Base-by-base conservation (phyloP, 2,113 vertebrate species). In the Megalops atlanticus region DNA sequence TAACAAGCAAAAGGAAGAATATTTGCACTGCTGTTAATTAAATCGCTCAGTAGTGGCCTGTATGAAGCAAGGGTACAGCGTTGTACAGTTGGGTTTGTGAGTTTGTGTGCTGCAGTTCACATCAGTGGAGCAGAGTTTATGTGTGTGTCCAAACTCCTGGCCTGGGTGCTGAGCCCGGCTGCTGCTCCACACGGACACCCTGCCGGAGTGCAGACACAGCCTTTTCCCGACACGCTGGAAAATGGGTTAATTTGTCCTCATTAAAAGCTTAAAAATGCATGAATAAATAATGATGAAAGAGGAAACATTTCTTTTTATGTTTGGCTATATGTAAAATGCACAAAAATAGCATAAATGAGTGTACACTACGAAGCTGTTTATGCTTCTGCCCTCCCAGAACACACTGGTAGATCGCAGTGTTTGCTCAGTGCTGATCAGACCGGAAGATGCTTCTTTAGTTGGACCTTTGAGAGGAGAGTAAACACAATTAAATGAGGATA, bases 251-350 rank as follows among this genome's bases (percentile, higher is more conserved):
- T 94, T 94, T 94, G 92, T 94, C 92, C 93, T 94, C 91, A 95
- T 94, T 95, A 95, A 94, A 93, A 94, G 91, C 93, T 94, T 94
- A 93, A 95, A 93, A 93, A 90, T 92, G 87, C 87, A 94, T 95
- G 90, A 94, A 94, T 95, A 93, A 94, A 91, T 94, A 90, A 95
- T 95, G 79, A 89, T 90, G 89, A 87, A 91, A 92, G 89, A 85
- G 84, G 83, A 91, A 89, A 90, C 85, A 90, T 87, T 87, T 71
- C 35, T 76, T 77, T 81, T 74, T 83, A 87, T 90, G 83, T 88
- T 85, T 43, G 87, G 87, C 86, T 89, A 91, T 86, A 90, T 91
- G 88, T 87, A 89, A 88, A 92, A 87, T 83, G 89, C 78, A 58
- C 84, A 87, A 87, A 84, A 85, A 83, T 71, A 80, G 84, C 87